Percentiles rank a stretch among this genome's conserved stretches.
Conservation (phyloP, 2,888 invertebrate species). For the Andrena hattorfiana region DNA sequence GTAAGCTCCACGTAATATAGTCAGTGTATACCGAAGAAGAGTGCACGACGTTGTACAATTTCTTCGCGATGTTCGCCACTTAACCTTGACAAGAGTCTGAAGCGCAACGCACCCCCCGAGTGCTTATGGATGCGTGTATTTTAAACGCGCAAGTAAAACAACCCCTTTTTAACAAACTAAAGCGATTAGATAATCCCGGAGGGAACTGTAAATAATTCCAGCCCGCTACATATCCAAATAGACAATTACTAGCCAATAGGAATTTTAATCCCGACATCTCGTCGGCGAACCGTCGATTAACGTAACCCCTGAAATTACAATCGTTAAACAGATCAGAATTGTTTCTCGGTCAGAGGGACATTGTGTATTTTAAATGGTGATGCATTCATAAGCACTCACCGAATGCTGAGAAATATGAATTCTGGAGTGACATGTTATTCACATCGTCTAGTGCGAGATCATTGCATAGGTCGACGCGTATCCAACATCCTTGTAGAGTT, state of each 20-base stretch:
- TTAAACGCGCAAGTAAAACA: not conserved
- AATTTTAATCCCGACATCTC: conserved; percentile 19
- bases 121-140: conserved; percentile 35
- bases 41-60: conserved; percentile 15
- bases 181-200: not conserved
- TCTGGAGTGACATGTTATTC: conserved; percentile 16
- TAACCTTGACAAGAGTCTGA: not conserved
- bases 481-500: conserved; percentile 26
- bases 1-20: conserved; percentile 41
- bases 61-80: conserved; percentile 25
- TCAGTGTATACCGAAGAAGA: conserved; percentile 35
- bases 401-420: conserved; percentile 13
- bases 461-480: conserved; percentile 11
- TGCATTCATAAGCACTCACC: conserved; percentile 54
- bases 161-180: conserved; percentile 1
- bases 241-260: conserved; percentile 53
- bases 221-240: conserved; percentile 50
- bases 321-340: not conserved
- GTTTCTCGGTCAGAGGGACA: not conserved
- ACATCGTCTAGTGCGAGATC: conserved; percentile 28
- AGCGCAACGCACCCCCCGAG: conserved; percentile 10
- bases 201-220: conserved; percentile 44
- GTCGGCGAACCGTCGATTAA: not conserved
- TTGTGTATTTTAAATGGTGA: not conserved
- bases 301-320: not conserved